phyloP scores from a whole-genome alignment of 2,797 vertebrate species.

The Macropodus opercularis region DNA sequence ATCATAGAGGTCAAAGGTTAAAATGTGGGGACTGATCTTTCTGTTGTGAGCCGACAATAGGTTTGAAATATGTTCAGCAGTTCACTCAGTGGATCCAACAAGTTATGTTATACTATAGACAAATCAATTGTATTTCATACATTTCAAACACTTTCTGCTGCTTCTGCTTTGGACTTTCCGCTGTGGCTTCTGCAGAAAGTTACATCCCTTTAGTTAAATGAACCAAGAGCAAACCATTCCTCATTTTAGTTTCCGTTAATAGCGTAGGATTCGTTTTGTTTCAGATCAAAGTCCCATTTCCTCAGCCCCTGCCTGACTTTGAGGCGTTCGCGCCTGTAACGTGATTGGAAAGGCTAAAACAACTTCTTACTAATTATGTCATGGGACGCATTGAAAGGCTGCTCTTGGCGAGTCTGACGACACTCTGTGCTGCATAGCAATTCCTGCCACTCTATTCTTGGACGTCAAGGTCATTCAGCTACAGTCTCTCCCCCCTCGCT shows the following conservation, averaged over 20 bases:
- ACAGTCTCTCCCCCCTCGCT: slow-evolving; percentile 19
- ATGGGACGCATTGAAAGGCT: slow-evolving; percentile 33
- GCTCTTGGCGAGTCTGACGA: slow-evolving; percentile 15
- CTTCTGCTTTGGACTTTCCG: slow-evolving; percentile 17
- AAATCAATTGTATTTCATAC: slow-evolving; percentile 18
- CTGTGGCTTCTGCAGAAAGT: slow-evolving; percentile 15
- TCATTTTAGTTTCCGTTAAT: slow-evolving; percentile 61
- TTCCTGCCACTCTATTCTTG: slow-evolving; percentile 47
- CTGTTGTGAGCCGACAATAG: no score
- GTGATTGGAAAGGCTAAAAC: slow-evolving; percentile 48
- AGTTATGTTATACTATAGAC: slow-evolving; percentile 14
- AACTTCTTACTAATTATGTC: slow-evolving; percentile 44
- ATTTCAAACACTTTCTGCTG: slow-evolving; percentile 16
- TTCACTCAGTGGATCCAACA: slow-evolving; percentile 5
- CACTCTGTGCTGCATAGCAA: slow-evolving; percentile 33
- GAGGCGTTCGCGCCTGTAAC: slow-evolving; percentile 38
- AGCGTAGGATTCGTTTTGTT: slow-evolving; percentile 63
- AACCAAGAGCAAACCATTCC: slow-evolving; percentile 58
- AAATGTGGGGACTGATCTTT: no score
- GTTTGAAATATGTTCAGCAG: neutral
- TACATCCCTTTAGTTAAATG: slow-evolving; percentile 43
- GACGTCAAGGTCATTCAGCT: slow-evolving; percentile 61
- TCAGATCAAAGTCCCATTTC: slow-evolving; percentile 53
- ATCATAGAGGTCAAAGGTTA: no score
- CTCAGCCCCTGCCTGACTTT: slow-evolving; percentile 48